Base-by-base conservation (phyloP, 2,888 invertebrate species). In the Corythucha ciliata region DNA sequence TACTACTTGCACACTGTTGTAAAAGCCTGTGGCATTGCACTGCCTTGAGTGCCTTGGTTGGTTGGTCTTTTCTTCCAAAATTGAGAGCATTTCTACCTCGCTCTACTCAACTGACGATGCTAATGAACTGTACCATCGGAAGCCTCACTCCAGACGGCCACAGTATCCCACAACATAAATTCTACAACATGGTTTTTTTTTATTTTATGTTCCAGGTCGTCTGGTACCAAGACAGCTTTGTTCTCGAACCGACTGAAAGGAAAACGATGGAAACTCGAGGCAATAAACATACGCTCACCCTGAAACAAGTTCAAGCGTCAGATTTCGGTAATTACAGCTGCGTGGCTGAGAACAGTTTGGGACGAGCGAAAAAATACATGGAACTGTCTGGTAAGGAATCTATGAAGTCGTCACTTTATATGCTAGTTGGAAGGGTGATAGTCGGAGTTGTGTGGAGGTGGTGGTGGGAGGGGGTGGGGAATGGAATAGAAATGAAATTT, bases 281-380 rank as follows among this genome's bases (percentile, higher is more conserved):
- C 37, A 79, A 78, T 71, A 79, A 79, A 61, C 80, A 81, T 67
- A 79, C 79, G 4, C 69, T 81, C 25, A 72, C 73, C 54, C 76
- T 81, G 45, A 74, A 76, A 29, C 77, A 80, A 62, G 79, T 81
- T 27, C 79, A 79, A 62, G 77, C 77, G 1, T 76, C 77, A 58
- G 81, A 82, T 67, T 81, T 81, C 59, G 81, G 81, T 25, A 81
- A 81, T 66, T 81, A 81, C 66, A 79, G 80, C 60, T 81, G 81
- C 65, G 78, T 79, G 22, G 81, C 80, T 0, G 80, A 80, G 69
- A 81, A 81, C 70, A 75, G 75, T 57, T 69, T 80, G 53, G 81
- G 81, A 7, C 73, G 79, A 12, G 75, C 79, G 20, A 75, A 80
- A 27, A 79, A 78, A 64, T 79, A 79, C 68, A 81, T 81, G 70